Percentiles rank a stretch among this genome's conserved stretches.
Evolutionary conservation across 2,797 vertebrate species (phyloP).

Genomic region (Sylvilagus floridanus): DNA sequence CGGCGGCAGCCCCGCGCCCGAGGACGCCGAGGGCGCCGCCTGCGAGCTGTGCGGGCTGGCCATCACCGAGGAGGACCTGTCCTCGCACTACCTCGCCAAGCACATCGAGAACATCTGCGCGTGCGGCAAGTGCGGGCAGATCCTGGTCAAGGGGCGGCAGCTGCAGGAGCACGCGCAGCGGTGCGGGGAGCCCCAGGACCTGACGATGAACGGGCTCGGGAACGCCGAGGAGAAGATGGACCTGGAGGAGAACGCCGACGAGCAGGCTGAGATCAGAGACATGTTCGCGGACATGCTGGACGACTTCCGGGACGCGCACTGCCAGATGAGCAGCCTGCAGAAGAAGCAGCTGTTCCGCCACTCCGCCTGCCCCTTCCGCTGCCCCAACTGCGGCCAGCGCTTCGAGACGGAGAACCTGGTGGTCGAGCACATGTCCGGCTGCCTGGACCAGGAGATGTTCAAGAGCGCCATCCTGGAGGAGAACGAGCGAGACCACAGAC

Average conservation of each 20-base stretch:
- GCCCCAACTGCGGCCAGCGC: slow-evolving; percentile 95
- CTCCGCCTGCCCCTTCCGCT: slow-evolving; percentile 92
- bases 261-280: slow-evolving; percentile 89
- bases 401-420: slow-evolving; percentile 95
- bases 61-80: slow-evolving; percentile 94
- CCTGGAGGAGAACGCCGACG: slow-evolving; percentile 91
- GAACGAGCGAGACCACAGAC: slow-evolving; percentile 94
- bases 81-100: slow-evolving; percentile 96
- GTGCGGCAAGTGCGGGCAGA: slow-evolving; percentile 97
- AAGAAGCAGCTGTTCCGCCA: slow-evolving; percentile 90
- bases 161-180: slow-evolving; percentile 97
- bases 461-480: slow-evolving; percentile 93
- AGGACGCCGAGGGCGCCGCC: slow-evolving; percentile 86
- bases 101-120: slow-evolving; percentile 98
- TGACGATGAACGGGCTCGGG: slow-evolving; percentile 92
- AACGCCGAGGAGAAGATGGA: slow-evolving; percentile 92
- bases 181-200: slow-evolving; percentile 95
- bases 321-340: slow-evolving; percentile 87
- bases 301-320: slow-evolving; percentile 88
- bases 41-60: slow-evolving; percentile 96
- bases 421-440: slow-evolving; percentile 94
- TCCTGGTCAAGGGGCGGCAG: slow-evolving; percentile 97
- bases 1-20: slow-evolving; percentile 84
- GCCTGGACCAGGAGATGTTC: slow-evolving; percentile 95
- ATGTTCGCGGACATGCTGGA: slow-evolving; percentile 92